Evolutionary conservation across 2,797 vertebrate species (phyloP), one percentile per base, ranked within the genome.

Genomic region (Phrynocephalus vlangalii): DNA sequence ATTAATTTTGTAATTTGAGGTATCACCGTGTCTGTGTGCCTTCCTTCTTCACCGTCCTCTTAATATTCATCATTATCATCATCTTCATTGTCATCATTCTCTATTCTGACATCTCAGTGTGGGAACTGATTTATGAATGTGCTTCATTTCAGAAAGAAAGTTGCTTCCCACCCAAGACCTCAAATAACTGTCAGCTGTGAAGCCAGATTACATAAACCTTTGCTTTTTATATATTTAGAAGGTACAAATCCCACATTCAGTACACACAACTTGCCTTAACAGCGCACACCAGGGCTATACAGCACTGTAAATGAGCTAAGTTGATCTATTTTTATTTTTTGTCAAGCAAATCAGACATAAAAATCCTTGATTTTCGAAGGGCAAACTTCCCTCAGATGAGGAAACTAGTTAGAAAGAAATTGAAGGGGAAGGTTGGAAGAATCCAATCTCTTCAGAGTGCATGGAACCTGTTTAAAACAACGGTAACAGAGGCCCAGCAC

Each of bases 201-300:
- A 92, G 92, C 60, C 7, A 93, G 94, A 94, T 90, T 84, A 82
- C 86, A 94, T 79, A 87, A 86, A 83, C 81, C 75, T 90, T 66
- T 87, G 38, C 82, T 66, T 67, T n/a, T 79, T 79, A 18, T 79
- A 66, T 83, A 56, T 66, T 86, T 92, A 90, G 76, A 92, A 94
- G 94, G 88, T 84, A 73, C 81, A 84, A 48, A 91, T 81, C 91
- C 78, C 91, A 84, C 76, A 50, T 80, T 81, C 83, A 86, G 38
- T 85, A 75, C 76, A 24, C 24, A 92, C 66, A 91, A 84, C 91
- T 92, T 92, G 87, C 73, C 30, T 48, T 83, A 48, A 79, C 79
- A 87, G 72, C 85, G 90, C 82, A 66, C 86, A 44, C 90, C 79
- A 91, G 84, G 52, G 85, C 67, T 87, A 44, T n/a, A 26, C 38